Base-by-base conservation (phyloP, 2,113 vertebrate species). In the Felis chaus region DNA sequence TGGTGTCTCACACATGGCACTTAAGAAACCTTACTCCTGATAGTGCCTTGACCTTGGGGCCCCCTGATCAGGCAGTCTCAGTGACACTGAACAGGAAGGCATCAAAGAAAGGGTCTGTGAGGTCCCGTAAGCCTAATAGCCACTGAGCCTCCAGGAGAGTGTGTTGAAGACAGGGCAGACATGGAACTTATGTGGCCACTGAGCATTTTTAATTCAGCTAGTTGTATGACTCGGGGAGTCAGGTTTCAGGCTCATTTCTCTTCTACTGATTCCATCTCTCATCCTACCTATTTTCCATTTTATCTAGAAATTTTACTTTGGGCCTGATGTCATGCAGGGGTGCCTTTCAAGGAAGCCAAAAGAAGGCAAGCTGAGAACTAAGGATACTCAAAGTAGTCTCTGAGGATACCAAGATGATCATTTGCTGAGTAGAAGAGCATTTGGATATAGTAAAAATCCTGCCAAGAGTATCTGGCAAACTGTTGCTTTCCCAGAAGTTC, bases 1-100 rank as follows among this genome's bases (percentile, higher is more conserved):
- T 99, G 98, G 98, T 98, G 99, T 98, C 99, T 99, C 99, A 99
- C 99, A 99, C 99, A 4, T 98, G 98, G 99, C 99, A 99, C 99
- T 99, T 99, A 99, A 99, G 99, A 98, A 99, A 99, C 98, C 98
- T 98, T 98, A 99, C 96, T 98, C 98, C 97, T 98, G 98, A 99
- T 99, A 98, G 98, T 98, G 98, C 98, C 98, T 99, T 99, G 99
- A 99, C 99, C 99, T 99, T 98, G 78, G 96, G 98, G 97, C 97
- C 98, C 98, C 82, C 94, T 97, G 71, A 98, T 98, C 97, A 98
- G 96, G 96, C 94, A 69, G 97, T 97, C 98, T 98, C 98, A 96
- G 97, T 99, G 98, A 99, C 98, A 99, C 95, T 98, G 98, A 99
- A 97, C 99, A 99, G 99, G 86, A 94, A 98, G 96, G 97, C 98